phyloP scores from a whole-genome alignment of 2,888 invertebrate genomes.

The Cotesia congregata region DNA sequence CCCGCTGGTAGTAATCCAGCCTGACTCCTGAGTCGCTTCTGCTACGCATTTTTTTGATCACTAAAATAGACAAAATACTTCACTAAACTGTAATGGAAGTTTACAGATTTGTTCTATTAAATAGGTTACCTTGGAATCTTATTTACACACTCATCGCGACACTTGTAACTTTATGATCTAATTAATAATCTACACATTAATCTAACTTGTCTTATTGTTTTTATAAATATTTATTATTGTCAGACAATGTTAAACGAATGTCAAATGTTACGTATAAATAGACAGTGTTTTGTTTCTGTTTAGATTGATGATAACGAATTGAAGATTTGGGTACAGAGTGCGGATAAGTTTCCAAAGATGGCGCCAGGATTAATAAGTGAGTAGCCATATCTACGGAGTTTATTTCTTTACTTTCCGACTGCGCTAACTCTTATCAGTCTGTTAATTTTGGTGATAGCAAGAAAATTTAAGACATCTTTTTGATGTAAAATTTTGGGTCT shows the following conservation, averaged over 20 bases:
- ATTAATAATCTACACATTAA: background rate
- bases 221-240: constrained; percentile 18
- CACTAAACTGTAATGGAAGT: too few relatives aligned
- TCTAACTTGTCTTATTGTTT: constrained; percentile 5
- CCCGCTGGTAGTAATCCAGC: constrained; percentile 95
- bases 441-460: too few relatives aligned
- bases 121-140: background rate
- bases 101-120: too few relatives aligned
- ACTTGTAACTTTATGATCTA: background rate
- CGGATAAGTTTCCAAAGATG: background rate
- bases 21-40: constrained; percentile 93
- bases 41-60: constrained; percentile 78
- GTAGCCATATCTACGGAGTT: too few relatives aligned
- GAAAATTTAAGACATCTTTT: too few relatives aligned
- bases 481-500: too few relatives aligned
- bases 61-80: too few relatives aligned
- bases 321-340: too few relatives aligned
- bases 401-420: too few relatives aligned
- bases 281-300: background rate
- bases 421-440: too few relatives aligned
- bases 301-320: background rate
- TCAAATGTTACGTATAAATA: constrained; percentile 51
- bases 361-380: background rate
- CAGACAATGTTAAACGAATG: constrained; percentile 63
- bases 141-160: too few relatives aligned